Evolutionary conservation across 2,113 vertebrate genomes (phyloP).

Genomic region (Erythrocercus mccallii): DNA sequence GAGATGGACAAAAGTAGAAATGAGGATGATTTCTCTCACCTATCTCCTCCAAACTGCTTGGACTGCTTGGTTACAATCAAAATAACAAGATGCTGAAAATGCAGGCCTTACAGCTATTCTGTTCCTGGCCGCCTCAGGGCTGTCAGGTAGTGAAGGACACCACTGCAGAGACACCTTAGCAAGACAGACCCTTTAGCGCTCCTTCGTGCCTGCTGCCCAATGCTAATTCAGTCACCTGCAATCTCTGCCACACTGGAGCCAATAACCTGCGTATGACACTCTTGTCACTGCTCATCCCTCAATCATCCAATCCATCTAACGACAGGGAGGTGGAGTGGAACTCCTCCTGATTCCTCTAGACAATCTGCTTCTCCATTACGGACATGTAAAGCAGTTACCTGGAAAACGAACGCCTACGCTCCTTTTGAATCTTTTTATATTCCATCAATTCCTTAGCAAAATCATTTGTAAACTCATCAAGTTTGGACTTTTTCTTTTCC

Average conservation of each 20-base stretch:
- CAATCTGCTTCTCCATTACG: conserved; percentile 75
- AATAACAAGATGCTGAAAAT: not conserved
- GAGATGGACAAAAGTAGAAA: not conserved
- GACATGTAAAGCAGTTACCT: conserved; percentile 86
- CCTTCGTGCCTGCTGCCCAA: not conserved
- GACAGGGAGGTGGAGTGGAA: conserved; percentile 26
- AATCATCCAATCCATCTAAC: conserved; percentile 60
- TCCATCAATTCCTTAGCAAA: conserved; percentile 99
- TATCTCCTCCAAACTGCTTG: not conserved
- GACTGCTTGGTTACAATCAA: not conserved
- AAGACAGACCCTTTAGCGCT: not conserved
- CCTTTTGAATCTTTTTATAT: conserved; percentile 97
- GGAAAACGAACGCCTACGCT: conserved; percentile 91
- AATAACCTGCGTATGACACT: conserved; percentile 1
- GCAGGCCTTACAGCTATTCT: not conserved
- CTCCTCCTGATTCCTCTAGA: conserved; percentile 42
- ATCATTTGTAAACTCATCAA: conserved; percentile 99
- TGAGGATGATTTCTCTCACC: not conserved
- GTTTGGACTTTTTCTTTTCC: conserved; percentile 94
- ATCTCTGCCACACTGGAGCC: conserved; percentile 18
- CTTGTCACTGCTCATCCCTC: conserved; percentile 60
- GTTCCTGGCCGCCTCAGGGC: not conserved
- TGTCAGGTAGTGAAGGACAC: not conserved
- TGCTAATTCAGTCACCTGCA: not conserved
- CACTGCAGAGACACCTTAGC: not conserved